Conservation (phyloP, 1,140 invertebrate species). For the Cyphomyrmex costatus region DNA sequence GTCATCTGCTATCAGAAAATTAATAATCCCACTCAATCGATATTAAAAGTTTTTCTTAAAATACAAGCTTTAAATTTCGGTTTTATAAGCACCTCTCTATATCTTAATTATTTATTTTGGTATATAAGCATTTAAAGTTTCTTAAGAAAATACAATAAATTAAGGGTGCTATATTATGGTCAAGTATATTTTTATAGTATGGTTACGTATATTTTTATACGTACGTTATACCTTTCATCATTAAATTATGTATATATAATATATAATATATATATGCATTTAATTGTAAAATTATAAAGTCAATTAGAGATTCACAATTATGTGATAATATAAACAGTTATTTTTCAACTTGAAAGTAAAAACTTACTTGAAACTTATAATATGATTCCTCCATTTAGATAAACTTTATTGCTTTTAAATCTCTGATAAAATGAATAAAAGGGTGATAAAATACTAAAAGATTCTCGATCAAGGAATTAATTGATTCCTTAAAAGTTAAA, state of each 20-base stretch:
- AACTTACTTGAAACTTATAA: background rate
- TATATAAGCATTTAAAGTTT: no score
- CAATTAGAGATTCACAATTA: background rate
- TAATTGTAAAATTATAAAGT: background rate
- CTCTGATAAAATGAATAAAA: background rate
- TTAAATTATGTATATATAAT: background rate
- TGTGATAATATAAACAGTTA: background rate
- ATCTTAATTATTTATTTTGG: no score
- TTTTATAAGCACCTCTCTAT: no score
- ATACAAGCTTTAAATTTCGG: no score
- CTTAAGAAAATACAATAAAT: no score
- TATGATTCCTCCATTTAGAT: background rate
- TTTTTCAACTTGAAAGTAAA: background rate
- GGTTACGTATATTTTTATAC: background rate
- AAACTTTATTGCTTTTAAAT: background rate
- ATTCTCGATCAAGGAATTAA: background rate
- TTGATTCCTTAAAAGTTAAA: conserved; percentile 5
- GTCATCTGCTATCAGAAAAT: no score
- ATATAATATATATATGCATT: background rate
- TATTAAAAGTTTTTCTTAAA: no score
- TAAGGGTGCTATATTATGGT: no score
- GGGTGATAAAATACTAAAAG: background rate
- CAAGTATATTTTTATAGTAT: background rate
- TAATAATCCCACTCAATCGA: no score
- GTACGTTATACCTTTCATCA: background rate